Evolutionary conservation across 2,797 vertebrate genomes (phyloP).

Genomic region (Emydoidea blandingii): DNA sequence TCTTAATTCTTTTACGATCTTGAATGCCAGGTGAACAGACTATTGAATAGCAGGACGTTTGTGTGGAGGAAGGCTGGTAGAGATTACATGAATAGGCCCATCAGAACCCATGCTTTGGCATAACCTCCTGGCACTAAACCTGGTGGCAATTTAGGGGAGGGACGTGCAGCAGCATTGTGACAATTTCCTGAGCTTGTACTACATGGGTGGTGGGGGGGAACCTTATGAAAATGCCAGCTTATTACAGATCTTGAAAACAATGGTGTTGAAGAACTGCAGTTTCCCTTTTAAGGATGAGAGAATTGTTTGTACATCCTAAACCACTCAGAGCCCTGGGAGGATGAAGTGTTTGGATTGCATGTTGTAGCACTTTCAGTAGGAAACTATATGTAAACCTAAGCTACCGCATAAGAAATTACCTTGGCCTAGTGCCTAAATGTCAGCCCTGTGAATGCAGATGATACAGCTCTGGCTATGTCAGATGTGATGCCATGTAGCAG

Average conservation of each 20-base stretch:
- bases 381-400: background rate
- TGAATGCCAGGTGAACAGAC: background rate
- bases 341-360: rapidly evolving
- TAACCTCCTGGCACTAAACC: rapidly evolving
- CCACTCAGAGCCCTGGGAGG: rapidly evolving
- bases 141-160: rapidly evolving
- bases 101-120: background rate
- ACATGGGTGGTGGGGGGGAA: background rate
- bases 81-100: rapidly evolving
- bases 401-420: background rate
- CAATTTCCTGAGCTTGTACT: rapidly evolving
- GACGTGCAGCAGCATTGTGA: rapidly evolving
- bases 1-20: rapidly evolving
- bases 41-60: background rate
- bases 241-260: background rate
- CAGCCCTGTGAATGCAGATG: rapidly evolving
- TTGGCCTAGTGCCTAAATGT: background rate
- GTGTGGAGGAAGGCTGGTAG: background rate
- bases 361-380: background rate
- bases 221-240: background rate
- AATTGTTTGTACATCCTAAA: rapidly evolving
- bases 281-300: rapidly evolving
- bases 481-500: background rate
- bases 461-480: background rate
- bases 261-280: background rate